phyloP scores from a whole-genome alignment of 2,113 vertebrate species.

The Conger conger region DNA sequence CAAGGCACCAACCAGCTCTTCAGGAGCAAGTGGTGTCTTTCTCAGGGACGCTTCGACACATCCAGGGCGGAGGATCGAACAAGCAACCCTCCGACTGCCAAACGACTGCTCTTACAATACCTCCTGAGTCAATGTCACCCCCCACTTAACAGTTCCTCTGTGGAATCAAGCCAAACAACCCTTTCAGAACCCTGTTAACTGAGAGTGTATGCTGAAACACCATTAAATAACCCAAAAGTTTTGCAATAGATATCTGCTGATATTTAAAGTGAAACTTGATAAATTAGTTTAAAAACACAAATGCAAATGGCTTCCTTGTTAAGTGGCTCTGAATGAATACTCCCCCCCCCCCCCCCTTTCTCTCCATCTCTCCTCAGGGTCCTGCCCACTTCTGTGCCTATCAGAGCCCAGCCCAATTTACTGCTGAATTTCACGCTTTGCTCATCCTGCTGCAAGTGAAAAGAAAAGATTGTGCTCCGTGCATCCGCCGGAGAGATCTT shows the following conservation, averaged over 20 bases:
- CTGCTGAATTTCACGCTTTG: slow-evolving; percentile 15
- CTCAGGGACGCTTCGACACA: too few relatives aligned
- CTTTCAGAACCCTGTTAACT: too few relatives aligned
- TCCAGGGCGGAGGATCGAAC: too few relatives aligned
- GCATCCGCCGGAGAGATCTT: not conserved
- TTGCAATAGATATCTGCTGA: not conserved
- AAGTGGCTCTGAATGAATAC: not conserved
- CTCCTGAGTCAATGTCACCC: too few relatives aligned
- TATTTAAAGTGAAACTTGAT: not conserved
- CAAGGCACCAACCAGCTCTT: too few relatives aligned
- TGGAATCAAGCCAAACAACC: too few relatives aligned
- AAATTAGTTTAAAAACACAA: not conserved
- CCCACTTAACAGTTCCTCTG: too few relatives aligned
- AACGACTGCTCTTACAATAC: too few relatives aligned
- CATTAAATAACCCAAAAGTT: not conserved
- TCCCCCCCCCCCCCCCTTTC: not conserved
- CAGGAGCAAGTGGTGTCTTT: too few relatives aligned
- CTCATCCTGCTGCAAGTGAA: slow-evolving; percentile 31
- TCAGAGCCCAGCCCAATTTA: slow-evolving; percentile 9
- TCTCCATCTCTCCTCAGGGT: not conserved
- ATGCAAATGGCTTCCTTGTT: not conserved
- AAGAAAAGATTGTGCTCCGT: slow-evolving; percentile 26
- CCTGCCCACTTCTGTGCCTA: slow-evolving; percentile 2
- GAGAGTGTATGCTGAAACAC: not conserved
- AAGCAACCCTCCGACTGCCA: too few relatives aligned